These are phyloP conservation scores for Drosophila erecta DNA, from an alignment of 1,140 invertebrate species.

Conservation along the genomic window DNA sequence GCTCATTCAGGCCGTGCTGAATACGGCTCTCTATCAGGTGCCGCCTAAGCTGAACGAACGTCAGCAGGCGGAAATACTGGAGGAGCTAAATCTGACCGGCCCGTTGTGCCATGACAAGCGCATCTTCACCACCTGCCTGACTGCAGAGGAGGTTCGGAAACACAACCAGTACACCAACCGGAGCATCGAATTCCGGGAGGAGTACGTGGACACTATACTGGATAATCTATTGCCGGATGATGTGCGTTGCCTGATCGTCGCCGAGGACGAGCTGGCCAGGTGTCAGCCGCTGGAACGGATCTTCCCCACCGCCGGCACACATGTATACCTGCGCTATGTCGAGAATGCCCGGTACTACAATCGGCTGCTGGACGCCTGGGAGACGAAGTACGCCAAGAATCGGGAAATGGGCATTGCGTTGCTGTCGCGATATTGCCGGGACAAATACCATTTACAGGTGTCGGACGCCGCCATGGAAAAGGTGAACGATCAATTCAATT, in stretches of 20 bases:
- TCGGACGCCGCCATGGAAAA: constrained; percentile 85
- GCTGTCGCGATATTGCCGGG: constrained; percentile 89
- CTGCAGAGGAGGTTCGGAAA: constrained; percentile 88
- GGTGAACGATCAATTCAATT: constrained; percentile 36
- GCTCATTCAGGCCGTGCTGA: constrained; percentile 94
- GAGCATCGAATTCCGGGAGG: constrained; percentile 87
- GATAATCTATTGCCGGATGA: constrained; percentile 95
- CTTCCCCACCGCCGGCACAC: constrained; percentile 92
- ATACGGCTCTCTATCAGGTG: constrained; percentile 94
- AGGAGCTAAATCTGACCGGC: constrained; percentile 84
- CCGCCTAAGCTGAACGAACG: constrained; percentile 85
- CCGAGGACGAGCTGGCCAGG: constrained; percentile 96
- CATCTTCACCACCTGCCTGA: constrained; percentile 88
- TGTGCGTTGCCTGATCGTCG: constrained; percentile 92
- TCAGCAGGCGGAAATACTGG: constrained; percentile 85
- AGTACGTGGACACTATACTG: constrained; percentile 91
- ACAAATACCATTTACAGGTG: constrained; percentile 90
- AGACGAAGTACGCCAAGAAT: constrained; percentile 89
- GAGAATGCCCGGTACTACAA: constrained; percentile 96
- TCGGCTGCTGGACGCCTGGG: constrained; percentile 96
- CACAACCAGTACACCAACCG: constrained; percentile 87
- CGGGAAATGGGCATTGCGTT: constrained; percentile 88
- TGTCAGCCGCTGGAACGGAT: constrained; percentile 91
- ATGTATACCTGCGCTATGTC: constrained; percentile 93
- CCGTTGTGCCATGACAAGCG: constrained; percentile 88